Evolutionary conservation across 2,888 invertebrate genomes (phyloP).

Genomic region (Pinctada fucata): DNA sequence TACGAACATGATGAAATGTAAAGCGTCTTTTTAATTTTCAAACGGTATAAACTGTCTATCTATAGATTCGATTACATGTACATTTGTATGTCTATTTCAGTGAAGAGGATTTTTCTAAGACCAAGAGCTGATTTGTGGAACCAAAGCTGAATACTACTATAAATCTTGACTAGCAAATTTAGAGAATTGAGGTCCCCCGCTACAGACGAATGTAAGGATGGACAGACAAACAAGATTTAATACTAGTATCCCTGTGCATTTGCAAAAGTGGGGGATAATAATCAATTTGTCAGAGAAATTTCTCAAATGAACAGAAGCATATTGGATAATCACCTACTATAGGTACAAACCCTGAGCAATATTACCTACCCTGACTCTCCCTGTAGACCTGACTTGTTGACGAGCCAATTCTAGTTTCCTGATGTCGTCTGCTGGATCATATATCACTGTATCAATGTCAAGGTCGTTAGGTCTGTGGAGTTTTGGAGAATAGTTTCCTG

Average conservation of each 20-base stretch:
- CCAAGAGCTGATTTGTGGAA: too few species aligned
- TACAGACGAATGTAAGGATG: too few species aligned
- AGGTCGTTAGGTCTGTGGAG: constrained; percentile 83
- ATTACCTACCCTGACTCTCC: constrained; percentile 79
- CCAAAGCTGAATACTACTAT: too few species aligned
- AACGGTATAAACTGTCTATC: neutral
- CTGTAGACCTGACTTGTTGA: constrained; percentile 79
- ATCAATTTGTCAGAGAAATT: neutral
- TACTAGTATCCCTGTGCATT: neutral
- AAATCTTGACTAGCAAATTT: too few species aligned
- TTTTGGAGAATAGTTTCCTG: constrained; percentile 91
- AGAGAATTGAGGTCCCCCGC: too few species aligned
- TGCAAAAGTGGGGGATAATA: neutral
- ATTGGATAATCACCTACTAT: neutral
- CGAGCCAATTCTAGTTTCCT: constrained; percentile 86
- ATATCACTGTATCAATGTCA: constrained; percentile 87
- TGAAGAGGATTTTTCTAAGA: too few species aligned
- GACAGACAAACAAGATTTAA: neutral
- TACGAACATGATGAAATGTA: neutral
- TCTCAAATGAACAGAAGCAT: neutral
- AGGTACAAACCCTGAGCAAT: neutral
- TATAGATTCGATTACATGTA: neutral
- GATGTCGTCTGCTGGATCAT: constrained; percentile 86
- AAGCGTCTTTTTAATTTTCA: too few species aligned
- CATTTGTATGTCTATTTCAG: neutral